These are phyloP conservation scores for Tipula unca DNA, from an alignment of 2,888 invertebrate genomes.

Conservation along the genomic window DNA sequence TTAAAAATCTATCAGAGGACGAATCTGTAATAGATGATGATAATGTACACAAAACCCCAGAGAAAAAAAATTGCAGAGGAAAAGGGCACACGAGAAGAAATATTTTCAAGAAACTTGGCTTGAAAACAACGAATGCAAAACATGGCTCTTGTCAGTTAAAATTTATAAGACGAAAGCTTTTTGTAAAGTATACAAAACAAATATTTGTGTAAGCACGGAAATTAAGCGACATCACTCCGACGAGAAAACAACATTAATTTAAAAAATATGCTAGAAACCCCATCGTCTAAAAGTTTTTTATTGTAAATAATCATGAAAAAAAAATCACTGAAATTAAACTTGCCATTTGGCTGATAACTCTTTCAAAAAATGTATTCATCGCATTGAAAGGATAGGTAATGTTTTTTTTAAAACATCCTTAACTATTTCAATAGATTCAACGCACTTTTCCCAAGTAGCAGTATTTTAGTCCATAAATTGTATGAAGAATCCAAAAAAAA, in stretches of 20 bases:
- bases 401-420: no score
- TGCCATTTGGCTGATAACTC: no score
- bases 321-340: no score
- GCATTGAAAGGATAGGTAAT: no score
- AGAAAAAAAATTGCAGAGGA: background rate
- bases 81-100: background rate
- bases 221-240: background rate
- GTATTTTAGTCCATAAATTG: no score
- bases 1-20: background rate
- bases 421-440: no score
- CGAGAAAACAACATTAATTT: background rate
- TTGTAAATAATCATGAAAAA: no score
- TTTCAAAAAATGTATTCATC: no score
- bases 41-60: background rate
- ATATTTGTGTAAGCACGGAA: background rate
- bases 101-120: background rate
- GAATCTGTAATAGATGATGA: background rate
- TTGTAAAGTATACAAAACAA: background rate
- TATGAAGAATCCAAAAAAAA: no score
- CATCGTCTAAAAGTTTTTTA: background rate
- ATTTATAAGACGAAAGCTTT: background rate
- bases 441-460: no score
- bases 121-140: background rate
- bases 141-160: background rate
- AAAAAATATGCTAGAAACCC: background rate